A percentile compares a stretch with the other conserved stretches of the same genome.
phyloP scores from a whole-genome alignment of 2,113 vertebrate genomes.

The Onychostoma macrolepis region DNA sequence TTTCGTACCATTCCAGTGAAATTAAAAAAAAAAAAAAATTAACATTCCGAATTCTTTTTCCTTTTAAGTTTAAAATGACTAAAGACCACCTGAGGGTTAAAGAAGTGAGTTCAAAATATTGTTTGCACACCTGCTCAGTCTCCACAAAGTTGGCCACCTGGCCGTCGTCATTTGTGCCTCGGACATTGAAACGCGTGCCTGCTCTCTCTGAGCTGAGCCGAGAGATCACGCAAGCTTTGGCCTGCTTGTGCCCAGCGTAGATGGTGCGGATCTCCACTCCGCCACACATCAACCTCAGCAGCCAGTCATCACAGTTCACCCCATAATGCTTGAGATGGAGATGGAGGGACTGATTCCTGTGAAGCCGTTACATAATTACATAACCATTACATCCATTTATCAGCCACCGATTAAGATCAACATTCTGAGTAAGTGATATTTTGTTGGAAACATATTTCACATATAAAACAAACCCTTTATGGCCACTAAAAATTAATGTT shows the following conservation, averaged over 20 bases:
- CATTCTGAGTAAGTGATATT: neutral
- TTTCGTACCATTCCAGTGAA: neutral
- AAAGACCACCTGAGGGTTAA: neutral
- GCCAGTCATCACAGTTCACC: conserved; percentile 95
- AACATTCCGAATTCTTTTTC: no score
- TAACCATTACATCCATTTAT: neutral
- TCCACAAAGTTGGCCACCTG: conserved; percentile 99
- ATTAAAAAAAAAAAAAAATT: neutral
- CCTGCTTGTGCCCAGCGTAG: conserved; percentile 97
- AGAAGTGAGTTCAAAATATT: neutral
- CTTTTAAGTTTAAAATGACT: neutral
- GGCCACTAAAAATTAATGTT: neutral
- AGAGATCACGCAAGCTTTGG: conserved; percentile 96
- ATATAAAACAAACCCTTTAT: neutral
- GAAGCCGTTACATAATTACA: neutral
- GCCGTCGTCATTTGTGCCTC: conserved; percentile 96
- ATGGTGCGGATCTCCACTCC: conserved; percentile 97
- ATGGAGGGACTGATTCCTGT: conserved; percentile 96
- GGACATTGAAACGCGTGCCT: conserved; percentile 94
- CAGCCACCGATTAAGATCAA: neutral
- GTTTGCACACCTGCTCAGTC: conserved; percentile 88
- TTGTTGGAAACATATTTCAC: neutral
- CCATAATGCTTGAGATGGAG: conserved; percentile 97
- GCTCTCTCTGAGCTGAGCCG: conserved; percentile 95
- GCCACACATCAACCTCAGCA: conserved; percentile 95